Evolutionary conservation across 2,797 vertebrate genomes (phyloP).

Genomic region (Tinamus major): DNA sequence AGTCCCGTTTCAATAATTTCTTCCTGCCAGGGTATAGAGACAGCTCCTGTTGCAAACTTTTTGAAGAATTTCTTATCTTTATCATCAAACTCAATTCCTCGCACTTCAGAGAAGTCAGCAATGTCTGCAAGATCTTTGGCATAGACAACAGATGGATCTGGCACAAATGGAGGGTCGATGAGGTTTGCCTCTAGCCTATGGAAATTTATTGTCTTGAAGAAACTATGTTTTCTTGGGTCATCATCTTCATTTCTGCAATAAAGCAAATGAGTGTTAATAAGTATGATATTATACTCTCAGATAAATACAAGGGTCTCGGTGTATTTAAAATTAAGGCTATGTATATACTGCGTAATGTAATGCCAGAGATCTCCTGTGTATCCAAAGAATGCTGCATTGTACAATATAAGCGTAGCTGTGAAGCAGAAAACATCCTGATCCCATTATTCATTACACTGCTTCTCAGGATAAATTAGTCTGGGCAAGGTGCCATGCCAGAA

Average conservation of each 20-base stretch:
- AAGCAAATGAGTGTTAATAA: conserved; percentile 29
- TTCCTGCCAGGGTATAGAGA: conserved; percentile 89
- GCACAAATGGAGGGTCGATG: conserved; percentile 88
- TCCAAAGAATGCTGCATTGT: background rate
- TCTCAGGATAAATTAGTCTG: background rate
- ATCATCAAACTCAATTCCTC: conserved; percentile 88
- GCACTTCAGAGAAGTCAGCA: conserved; percentile 92
- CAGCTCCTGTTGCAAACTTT: conserved; percentile 89
- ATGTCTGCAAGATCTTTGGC: conserved; percentile 93
- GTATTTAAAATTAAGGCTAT: background rate
- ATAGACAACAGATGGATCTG: conserved; percentile 93
- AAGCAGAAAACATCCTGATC: background rate
- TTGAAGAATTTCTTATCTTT: conserved; percentile 92
- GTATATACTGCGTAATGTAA: background rate
- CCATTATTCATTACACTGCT: background rate
- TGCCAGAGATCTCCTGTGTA: background rate
- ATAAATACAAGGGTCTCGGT: background rate
- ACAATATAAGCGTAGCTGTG: background rate
- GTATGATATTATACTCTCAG: background rate
- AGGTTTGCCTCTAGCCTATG: conserved; percentile 91
- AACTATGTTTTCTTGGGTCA: conserved; percentile 91
- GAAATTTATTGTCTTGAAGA: conserved; percentile 93
- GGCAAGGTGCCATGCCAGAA: background rate
- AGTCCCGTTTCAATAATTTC: conserved; percentile 93
- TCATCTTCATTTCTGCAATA: conserved; percentile 78